phyloP scores from a whole-genome alignment of 2,888 invertebrate genomes.

The Drosophila rellima region DNA sequence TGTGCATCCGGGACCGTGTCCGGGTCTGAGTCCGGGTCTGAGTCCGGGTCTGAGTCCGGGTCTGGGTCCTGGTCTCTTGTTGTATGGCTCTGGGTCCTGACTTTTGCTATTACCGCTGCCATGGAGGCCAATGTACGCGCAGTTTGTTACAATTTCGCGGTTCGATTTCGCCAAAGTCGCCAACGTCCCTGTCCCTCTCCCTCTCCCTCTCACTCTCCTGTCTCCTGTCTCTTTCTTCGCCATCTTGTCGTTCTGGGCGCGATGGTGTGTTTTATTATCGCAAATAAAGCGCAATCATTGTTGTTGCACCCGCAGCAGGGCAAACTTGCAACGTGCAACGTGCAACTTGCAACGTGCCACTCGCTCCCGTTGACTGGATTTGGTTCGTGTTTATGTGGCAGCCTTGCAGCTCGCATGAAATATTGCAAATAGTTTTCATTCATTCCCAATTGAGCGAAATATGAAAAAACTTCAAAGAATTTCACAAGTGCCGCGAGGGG shows the following conservation, averaged over 20 bases:
- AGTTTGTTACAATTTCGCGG: conserved; percentile 78
- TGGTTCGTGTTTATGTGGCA: conserved; percentile 64
- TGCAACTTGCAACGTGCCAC: conserved; percentile 25
- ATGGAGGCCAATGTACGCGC: conserved; percentile 74
- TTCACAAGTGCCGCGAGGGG: conserved; percentile 3
- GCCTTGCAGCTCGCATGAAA: conserved; percentile 63
- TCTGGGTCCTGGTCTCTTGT: conserved; percentile 10
- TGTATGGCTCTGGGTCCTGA: conserved; percentile 58
- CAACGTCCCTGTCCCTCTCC: not conserved
- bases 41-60: not conserved
- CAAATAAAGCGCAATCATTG: conserved; percentile 83
- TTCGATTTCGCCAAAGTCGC: conserved; percentile 70
- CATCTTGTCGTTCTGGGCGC: conserved; percentile 56
- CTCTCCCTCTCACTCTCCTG: no score
- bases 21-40: conserved; percentile 2
- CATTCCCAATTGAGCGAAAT: conserved; percentile 73
- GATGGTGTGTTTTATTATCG: conserved; percentile 83
- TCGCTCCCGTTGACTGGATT: conserved; percentile 50
- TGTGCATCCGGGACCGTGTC: conserved; percentile 22
- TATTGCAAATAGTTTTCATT: conserved; percentile 80
- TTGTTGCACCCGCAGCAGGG: conserved; percentile 70
- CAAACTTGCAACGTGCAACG: conserved; percentile 28
- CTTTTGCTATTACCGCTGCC: conserved; percentile 66
- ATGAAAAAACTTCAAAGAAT: conserved; percentile 47
- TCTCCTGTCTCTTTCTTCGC: not conserved